phyloP scores from a whole-genome alignment of 2,888 invertebrate species.

The Lycaena phlaeas region DNA sequence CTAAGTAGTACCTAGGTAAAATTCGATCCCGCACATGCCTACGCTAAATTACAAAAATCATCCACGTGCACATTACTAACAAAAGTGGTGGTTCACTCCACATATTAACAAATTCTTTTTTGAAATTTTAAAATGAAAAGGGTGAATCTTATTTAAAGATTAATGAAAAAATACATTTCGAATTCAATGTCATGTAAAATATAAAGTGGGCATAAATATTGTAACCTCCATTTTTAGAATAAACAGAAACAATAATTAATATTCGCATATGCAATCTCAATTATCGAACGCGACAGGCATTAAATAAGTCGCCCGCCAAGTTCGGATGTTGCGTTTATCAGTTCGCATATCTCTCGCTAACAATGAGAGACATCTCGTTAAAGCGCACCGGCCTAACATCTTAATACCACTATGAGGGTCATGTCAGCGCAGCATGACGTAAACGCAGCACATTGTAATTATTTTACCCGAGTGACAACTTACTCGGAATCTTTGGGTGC shows the following conservation, averaged over 20 bases:
- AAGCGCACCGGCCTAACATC: constrained; percentile 40
- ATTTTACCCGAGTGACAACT: constrained; percentile 58
- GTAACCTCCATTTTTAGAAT: constrained; percentile 13
- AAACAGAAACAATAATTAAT: constrained; percentile 7
- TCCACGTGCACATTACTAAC: too few relatives aligned
- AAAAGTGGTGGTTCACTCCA: too few relatives aligned
- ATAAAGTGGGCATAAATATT: constrained; percentile 49
- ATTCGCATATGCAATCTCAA: constrained; percentile 20
- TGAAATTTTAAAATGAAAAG: too few relatives aligned
- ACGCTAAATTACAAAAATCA: too few relatives aligned
- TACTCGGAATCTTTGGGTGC: constrained; percentile 36
- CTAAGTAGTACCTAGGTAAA: too few relatives aligned
- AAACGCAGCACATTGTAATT: constrained; percentile 49
- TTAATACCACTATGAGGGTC: constrained; percentile 57
- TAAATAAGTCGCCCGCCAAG: constrained; percentile 56
- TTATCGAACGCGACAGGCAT: constrained; percentile 58
- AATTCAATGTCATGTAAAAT: constrained; percentile 25
- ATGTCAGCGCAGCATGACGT: constrained; percentile 64
- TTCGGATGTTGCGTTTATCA: constrained; percentile 51
- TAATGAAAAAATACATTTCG: too few relatives aligned
- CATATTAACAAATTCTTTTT: too few relatives aligned
- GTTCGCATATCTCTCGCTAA: constrained; percentile 46
- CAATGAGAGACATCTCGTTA: constrained; percentile 51
- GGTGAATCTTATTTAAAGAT: too few relatives aligned
- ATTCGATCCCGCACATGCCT: too few relatives aligned